Conservation (phyloP, 2,113 vertebrate species). For the Ptilorrhoa leucosticta region DNA sequence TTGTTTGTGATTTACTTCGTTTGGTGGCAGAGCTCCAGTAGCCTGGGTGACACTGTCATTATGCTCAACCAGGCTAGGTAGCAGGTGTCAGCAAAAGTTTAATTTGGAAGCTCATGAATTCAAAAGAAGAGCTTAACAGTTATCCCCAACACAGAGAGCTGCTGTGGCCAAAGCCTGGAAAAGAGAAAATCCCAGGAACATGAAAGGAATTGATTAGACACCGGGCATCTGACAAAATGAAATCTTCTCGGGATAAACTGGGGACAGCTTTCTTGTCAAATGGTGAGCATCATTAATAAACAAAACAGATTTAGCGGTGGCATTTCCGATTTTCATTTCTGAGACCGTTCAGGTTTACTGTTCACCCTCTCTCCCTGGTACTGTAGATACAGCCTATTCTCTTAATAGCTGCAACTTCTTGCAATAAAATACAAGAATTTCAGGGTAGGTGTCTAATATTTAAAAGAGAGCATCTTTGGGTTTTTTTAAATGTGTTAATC, state of each 20-base stretch:
- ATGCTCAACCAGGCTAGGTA: background rate
- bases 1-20: background rate
- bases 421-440: background rate
- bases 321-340: background rate
- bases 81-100: conserved; percentile 63
- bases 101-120: conserved; percentile 64
- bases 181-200: conserved; percentile 42
- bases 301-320: background rate
- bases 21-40: background rate
- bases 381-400: background rate
- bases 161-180: conserved; percentile 29
- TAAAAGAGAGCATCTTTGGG: background rate
- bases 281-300: background rate
- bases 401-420: background rate
- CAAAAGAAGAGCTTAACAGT: conserved; percentile 36
- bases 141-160: conserved; percentile 31
- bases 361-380: background rate
- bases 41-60: background rate
- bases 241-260: background rate
- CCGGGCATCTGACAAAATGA: background rate
- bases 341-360: background rate
- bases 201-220: conserved; percentile 38
- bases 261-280: background rate
- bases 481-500: background rate
- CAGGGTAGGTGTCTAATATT: background rate